These are phyloP conservation scores for Tachysurus vachellii DNA, from an alignment of 2,113 vertebrate genomes.

Conservation along the genomic window DNA sequence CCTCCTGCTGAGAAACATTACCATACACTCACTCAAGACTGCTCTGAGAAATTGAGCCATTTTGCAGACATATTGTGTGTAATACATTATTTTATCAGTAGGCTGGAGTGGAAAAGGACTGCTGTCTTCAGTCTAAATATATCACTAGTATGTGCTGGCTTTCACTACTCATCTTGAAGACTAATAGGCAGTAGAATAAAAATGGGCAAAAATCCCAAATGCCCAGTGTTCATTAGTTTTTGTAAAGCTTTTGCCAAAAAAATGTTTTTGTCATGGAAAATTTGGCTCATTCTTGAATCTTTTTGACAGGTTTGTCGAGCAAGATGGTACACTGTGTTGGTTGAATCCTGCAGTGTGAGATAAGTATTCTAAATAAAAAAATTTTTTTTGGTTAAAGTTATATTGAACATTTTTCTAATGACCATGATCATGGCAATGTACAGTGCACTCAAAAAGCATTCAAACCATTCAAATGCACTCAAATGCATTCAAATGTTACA, in stretches of 20 bases:
- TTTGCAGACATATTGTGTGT: slow-evolving; percentile 32
- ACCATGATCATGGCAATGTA: not conserved
- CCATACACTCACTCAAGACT: slow-evolving; percentile 43
- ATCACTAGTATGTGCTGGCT: slow-evolving; percentile 22
- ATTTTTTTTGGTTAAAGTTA: not conserved
- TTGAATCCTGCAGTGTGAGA: not conserved
- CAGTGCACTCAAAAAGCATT: not conserved
- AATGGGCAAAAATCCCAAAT: not conserved
- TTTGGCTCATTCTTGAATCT: not conserved
- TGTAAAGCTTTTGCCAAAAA: not conserved
- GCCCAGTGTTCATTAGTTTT: not conserved
- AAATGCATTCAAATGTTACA: no score
- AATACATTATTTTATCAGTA: slow-evolving; percentile 40
- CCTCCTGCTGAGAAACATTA: slow-evolving; percentile 43
- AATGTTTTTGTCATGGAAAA: not conserved
- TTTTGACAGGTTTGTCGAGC: not conserved
- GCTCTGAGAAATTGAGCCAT: slow-evolving; percentile 45
- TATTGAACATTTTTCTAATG: not conserved
- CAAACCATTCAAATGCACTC: no score
- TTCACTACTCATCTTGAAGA: slow-evolving; percentile 11
- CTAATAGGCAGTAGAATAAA: not conserved
- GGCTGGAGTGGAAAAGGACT: slow-evolving; percentile 27
- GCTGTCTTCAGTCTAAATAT: slow-evolving; percentile 14
- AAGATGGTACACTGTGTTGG: not conserved
- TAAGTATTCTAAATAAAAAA: not conserved